phyloP scores from a whole-genome alignment of 2,113 vertebrate genomes.

The Myiozetetes cayanensis region DNA sequence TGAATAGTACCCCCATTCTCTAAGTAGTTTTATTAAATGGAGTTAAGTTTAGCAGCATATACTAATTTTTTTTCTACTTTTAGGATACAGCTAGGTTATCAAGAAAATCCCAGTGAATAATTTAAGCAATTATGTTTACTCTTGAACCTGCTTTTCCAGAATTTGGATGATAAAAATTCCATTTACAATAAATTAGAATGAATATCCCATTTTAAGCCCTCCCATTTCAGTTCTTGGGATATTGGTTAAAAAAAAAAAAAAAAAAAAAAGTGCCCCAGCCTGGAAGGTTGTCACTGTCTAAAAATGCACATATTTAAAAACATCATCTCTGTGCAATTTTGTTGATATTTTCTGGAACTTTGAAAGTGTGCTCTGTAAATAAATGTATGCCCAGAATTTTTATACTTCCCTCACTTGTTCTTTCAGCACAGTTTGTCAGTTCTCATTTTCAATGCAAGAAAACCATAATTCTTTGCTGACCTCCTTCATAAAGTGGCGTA shows the following conservation, averaged over 20 bases:
- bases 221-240: background rate
- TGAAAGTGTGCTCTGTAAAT: slow-evolving; percentile 59
- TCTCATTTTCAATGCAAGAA: background rate
- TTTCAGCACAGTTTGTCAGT: slow-evolving; percentile 30
- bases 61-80: background rate
- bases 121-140: background rate
- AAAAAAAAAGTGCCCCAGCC: background rate
- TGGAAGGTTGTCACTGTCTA: background rate
- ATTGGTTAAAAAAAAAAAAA: background rate
- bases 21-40: background rate
- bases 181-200: background rate
- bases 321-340: background rate
- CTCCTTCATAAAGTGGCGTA: background rate
- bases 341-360: slow-evolving; percentile 23
- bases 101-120: background rate
- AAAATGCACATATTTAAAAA: background rate
- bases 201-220: slow-evolving; percentile 11
- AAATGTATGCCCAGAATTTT: slow-evolving; percentile 20
- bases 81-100: background rate
- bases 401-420: slow-evolving; percentile 45
- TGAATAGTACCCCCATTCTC: background rate
- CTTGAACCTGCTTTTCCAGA: background rate
- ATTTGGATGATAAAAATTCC: background rate
- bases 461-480: background rate
- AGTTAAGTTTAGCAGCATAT: background rate